A percentile compares a stretch with the other conserved stretches of the same genome.
phyloP scores from a whole-genome alignment of 2,888 invertebrate species.

The Coelogynopora nodosa region DNA sequence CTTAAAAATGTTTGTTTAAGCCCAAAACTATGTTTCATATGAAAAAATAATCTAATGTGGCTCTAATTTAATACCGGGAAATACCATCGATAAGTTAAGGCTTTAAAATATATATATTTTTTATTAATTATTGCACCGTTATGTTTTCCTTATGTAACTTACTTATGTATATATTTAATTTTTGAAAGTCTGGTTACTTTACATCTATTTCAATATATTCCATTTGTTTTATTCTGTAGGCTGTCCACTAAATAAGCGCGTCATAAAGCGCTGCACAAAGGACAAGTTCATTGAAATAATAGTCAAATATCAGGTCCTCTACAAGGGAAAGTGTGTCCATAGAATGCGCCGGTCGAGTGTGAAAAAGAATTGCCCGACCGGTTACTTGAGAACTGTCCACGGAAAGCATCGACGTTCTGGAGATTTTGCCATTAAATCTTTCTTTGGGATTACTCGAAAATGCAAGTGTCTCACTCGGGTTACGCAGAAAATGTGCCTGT shows the following conservation, averaged over 20 bases:
- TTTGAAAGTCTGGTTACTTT: too few species aligned
- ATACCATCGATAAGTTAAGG: too few species aligned
- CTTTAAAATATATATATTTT: too few species aligned
- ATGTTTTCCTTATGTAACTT: too few species aligned
- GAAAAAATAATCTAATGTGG: too few species aligned
- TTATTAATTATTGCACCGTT: too few species aligned
- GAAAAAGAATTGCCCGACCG: not conserved
- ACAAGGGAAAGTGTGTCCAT: constrained; percentile 29
- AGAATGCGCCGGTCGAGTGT: not conserved
- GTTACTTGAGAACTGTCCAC: constrained; percentile 19
- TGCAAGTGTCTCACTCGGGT: constrained; percentile 30
- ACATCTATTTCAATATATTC: not conserved
- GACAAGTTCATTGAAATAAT: constrained; percentile 9
- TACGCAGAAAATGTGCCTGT: not conserved
- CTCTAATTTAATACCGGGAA: too few species aligned
- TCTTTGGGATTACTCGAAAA: constrained; percentile 14
- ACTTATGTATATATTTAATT: too few species aligned
- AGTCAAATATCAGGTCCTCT: not conserved
- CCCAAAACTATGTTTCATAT: too few species aligned
- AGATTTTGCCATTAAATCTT: not conserved
- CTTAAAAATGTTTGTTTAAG: too few species aligned
- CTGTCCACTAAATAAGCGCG: not conserved
- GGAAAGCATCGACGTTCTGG: not conserved
- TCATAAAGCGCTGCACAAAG: constrained; percentile 3
- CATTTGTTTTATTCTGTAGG: not conserved